These are phyloP conservation scores for Aldabrachelys gigantea DNA, from an alignment of 2,113 vertebrate genomes.

Conservation along the genomic window DNA sequence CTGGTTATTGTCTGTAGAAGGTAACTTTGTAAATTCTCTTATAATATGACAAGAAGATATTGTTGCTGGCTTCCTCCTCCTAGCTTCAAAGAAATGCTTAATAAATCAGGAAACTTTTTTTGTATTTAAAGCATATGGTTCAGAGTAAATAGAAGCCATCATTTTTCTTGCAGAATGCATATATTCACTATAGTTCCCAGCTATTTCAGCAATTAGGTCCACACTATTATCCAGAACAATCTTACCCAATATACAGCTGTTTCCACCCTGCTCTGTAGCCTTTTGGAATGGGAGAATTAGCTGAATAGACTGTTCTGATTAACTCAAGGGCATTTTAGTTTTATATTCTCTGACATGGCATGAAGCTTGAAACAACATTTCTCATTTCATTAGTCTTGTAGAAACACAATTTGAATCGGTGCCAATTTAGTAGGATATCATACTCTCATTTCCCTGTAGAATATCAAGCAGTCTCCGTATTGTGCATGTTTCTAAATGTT, in stretches of 20 bases:
- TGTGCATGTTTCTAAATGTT: slow-evolving; percentile 65
- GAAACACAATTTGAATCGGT: slow-evolving; percentile 75
- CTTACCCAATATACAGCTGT: slow-evolving; percentile 24
- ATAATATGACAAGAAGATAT: background rate
- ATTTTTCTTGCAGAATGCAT: background rate
- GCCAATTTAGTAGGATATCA: slow-evolving; percentile 74
- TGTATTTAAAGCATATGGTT: background rate
- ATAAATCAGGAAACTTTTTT: background rate
- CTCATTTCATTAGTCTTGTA: slow-evolving; percentile 82
- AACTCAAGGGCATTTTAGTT: slow-evolving; percentile 79
- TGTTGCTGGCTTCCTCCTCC: slow-evolving; percentile 2
- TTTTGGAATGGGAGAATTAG: slow-evolving; percentile 68
- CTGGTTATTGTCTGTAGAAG: background rate
- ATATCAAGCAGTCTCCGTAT: slow-evolving; percentile 59
- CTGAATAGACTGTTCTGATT: slow-evolving; percentile 76
- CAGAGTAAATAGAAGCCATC: slow-evolving; percentile 14
- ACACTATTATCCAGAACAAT: slow-evolving; percentile 44
- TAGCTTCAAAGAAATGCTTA: slow-evolving; percentile 23
- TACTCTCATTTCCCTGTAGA: slow-evolving; percentile 72
- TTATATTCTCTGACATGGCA: slow-evolving; percentile 78
- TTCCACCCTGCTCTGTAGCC: slow-evolving; percentile 46
- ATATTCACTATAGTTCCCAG: slow-evolving; percentile 2
- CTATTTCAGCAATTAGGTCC: slow-evolving; percentile 46
- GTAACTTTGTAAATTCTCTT: background rate
- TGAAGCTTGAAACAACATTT: slow-evolving; percentile 81